Percentiles rank a stretch among this genome's conserved stretches.
Conservation (phyloP, 30 jellyfish, hydroid and myxozoan species). For the Aurelia coerulea region DNA sequence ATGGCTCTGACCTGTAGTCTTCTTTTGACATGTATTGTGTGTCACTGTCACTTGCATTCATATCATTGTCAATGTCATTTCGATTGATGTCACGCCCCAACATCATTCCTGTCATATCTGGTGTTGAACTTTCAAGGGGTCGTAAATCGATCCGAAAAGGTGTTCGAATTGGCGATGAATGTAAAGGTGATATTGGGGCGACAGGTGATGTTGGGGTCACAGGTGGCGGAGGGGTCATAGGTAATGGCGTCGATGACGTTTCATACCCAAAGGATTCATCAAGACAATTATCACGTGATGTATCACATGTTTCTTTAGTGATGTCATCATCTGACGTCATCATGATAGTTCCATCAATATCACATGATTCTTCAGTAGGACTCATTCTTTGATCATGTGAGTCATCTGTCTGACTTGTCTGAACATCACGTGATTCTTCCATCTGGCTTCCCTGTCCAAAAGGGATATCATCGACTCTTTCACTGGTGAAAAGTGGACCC, state of each 20-base stretch:
- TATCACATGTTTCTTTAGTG: background rate
- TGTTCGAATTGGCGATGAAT: background rate
- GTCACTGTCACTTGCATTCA: background rate
- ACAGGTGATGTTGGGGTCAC: background rate
- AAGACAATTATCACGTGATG: background rate
- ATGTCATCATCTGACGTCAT: background rate
- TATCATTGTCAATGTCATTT: background rate
- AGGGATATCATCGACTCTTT: constrained; percentile 23
- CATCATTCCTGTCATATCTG: no score
- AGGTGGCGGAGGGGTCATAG: background rate
- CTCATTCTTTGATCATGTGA: constrained; percentile 13
- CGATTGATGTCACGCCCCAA: background rate
- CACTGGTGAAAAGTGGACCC: constrained; percentile 75
- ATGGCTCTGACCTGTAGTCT: constrained; percentile 8
- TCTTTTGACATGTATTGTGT: background rate
- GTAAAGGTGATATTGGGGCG: background rate
- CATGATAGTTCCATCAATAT: background rate
- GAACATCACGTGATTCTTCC: background rate
- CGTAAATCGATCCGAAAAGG: background rate
- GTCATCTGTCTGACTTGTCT: constrained; percentile 1
- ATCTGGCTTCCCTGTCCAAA: background rate
- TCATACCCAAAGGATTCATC: background rate
- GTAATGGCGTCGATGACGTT: background rate
- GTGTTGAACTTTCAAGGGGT: no score
- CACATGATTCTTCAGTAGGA: constrained; percentile 18